Evolutionary conservation across 2,797 vertebrate genomes (phyloP).

Genomic region (Danio albolineatus): DNA sequence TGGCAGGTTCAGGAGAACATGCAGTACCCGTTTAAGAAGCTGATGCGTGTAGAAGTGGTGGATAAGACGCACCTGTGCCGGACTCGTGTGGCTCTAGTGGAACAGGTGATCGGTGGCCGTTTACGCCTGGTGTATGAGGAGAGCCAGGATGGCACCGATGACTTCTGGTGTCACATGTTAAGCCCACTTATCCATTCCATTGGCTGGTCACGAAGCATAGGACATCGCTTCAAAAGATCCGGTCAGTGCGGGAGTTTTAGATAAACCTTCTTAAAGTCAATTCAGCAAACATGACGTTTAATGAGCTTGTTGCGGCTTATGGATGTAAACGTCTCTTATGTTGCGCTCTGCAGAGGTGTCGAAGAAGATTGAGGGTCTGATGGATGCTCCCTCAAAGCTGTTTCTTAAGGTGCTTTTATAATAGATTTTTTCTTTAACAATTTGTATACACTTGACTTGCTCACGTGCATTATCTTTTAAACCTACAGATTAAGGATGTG

Average conservation of each 20-base stretch:
- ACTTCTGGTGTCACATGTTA: constrained; percentile 99
- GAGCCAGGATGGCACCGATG: constrained; percentile 92
- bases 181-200: constrained; percentile 96
- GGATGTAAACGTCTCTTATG: constrained; percentile 38
- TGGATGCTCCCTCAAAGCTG: constrained; percentile 89
- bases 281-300: background rate
- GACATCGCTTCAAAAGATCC: constrained; percentile 97
- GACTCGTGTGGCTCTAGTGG: constrained; percentile 94
- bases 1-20: constrained; percentile 91
- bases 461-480: constrained; percentile 5
- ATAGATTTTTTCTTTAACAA: background rate
- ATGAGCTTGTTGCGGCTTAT: background rate
- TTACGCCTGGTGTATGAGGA: constrained; percentile 95
- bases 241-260: constrained; percentile 76
- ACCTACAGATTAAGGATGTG: constrained; percentile 89
- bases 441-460: background rate
- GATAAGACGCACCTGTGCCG: constrained; percentile 98
- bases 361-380: constrained; percentile 93
- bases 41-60: constrained; percentile 98
- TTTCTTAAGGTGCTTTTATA: constrained; percentile 89
- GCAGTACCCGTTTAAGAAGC: constrained; percentile 97
- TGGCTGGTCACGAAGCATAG: constrained; percentile 97
- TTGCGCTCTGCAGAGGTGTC: constrained; percentile 82
- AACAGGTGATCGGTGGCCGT: constrained; percentile 94
- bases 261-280: background rate